Base-by-base conservation (phyloP, 2,888 invertebrate genomes). In the Dryobotodes eremita region DNA sequence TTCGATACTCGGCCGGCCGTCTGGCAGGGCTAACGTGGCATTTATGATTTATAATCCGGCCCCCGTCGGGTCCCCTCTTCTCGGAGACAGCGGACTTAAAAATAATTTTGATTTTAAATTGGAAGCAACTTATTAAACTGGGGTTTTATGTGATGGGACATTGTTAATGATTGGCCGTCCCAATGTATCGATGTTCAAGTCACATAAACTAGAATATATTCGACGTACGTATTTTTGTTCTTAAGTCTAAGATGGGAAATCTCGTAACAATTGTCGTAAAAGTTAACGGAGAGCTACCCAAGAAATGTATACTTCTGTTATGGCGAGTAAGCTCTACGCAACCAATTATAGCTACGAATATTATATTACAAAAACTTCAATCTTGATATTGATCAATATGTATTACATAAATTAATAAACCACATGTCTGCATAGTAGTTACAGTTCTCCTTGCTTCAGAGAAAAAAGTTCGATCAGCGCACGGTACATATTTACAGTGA, bases 1-100 rank as follows among this genome's bases (percentile, higher is more conserved):
- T 96, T 95, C 92, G 94, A 94, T 95, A 93, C 94, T 89, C 92
- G 90, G 89, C 89, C 91, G 91, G 92, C 91, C 93, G 92, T 90
- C 91, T 91, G 90, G 91, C 91, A 88, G 89, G 90, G 90, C 93
- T 94, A 94, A 95, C 95, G 94, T 95, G 96, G 95, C 96, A 94
- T 94, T 94, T 96, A 95, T 96, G 96, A 96, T 96, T 96, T 96
- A 96, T 96, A 96, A 95, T 95, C 95, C 93, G 93, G 95, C 92
- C 95, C 90, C 93, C 94, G 94, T 94, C 94, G 94, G 92, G 93
- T 94, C 94, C 91, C 93, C 94, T 92, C 92, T 93, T 93, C 93
- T 92, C 93, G 93, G 94, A 94, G 95, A 95, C 95, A 95, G 94
- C 93, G 91, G 92, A 86, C 93, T 94, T 92, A 91, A 94, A 95